Evolutionary conservation across 2,797 vertebrate genomes (phyloP).

Genomic region (Xyrichtys novacula): DNA sequence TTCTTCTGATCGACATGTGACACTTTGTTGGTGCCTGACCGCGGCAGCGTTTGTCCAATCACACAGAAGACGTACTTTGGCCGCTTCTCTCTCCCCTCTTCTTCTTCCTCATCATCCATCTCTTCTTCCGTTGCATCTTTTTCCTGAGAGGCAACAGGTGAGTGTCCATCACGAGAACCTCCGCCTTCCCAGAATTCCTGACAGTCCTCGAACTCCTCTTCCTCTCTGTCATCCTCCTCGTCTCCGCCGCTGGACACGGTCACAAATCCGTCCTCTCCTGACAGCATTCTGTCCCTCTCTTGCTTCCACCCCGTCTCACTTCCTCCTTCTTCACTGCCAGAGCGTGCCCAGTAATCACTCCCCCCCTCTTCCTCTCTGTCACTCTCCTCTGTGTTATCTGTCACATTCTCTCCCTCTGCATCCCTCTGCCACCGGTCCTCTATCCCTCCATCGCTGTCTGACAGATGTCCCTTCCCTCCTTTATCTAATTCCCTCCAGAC

Average conservation of each 20-base stretch:
- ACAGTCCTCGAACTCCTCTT: slow-evolving; percentile 75
- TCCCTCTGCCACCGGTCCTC: slow-evolving; percentile 40
- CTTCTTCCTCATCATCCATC: slow-evolving; percentile 36
- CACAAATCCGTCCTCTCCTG: slow-evolving; percentile 77
- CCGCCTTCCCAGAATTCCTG: slow-evolving; percentile 73
- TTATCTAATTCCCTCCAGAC: slow-evolving; percentile 41
- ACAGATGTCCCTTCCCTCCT: slow-evolving; percentile 34
- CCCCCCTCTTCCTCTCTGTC: slow-evolving; percentile 71
- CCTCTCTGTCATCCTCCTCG: slow-evolving; percentile 70
- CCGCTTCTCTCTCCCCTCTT: slow-evolving; percentile 29
- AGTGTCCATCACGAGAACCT: slow-evolving; percentile 6
- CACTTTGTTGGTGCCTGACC: slow-evolving; percentile 31
- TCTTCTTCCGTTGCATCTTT: slow-evolving; percentile 39
- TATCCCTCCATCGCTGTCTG: slow-evolving; percentile 48
- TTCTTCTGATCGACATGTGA: slow-evolving; percentile 43
- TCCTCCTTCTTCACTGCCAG: slow-evolving; percentile 71
- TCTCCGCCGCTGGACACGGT: slow-evolving; percentile 80
- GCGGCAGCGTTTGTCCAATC: slow-evolving; percentile 76
- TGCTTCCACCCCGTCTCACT: slow-evolving; percentile 63
- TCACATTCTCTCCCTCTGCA: slow-evolving; percentile 50
- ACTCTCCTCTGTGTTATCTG: slow-evolving; percentile 64
- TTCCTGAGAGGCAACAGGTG: slow-evolving; percentile 34
- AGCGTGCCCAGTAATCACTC: slow-evolving; percentile 24
- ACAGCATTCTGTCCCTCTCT: slow-evolving; percentile 64
- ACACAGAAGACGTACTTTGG: slow-evolving; percentile 78